Percentiles rank a stretch among this genome's conserved stretches.
phyloP scores from a whole-genome alignment of 2,797 vertebrate species.

The Petrocephalus schoutedeni region DNA sequence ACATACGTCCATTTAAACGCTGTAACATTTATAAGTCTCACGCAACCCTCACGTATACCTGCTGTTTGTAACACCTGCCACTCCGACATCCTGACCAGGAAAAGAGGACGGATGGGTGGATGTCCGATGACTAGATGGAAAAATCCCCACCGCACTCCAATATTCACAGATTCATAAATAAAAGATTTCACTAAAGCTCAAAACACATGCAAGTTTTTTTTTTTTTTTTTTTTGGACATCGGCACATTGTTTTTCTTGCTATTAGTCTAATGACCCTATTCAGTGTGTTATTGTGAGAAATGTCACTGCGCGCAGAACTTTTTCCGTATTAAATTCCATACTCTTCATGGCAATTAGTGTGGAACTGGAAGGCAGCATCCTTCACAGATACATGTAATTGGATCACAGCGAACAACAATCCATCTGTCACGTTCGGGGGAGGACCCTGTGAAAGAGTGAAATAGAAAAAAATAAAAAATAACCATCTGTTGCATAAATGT shows the following conservation, averaged over 20 bases:
- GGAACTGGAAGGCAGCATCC: conserved; percentile 31
- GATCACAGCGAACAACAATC: conserved; percentile 29
- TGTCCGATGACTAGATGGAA: not conserved
- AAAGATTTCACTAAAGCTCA: not conserved
- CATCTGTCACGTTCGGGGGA: conserved; percentile 48
- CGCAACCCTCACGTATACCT: not conserved
- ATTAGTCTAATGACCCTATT: not conserved
- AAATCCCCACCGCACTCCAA: not conserved
- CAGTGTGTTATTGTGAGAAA: not conserved
- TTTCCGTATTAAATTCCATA: conserved; percentile 24
- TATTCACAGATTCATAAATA: not conserved
- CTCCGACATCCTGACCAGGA: not conserved
- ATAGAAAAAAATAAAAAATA: conserved; percentile 34
- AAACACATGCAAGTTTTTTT: not conserved
- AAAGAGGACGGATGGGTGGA: not conserved
- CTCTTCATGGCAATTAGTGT: conserved; percentile 30
- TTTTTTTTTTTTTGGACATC: not conserved
- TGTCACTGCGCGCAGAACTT: not conserved
- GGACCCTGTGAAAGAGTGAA: conserved; percentile 35
- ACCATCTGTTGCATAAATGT: conserved; percentile 51
- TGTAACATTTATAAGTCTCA: not conserved
- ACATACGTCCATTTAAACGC: not conserved
- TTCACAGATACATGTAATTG: conserved; percentile 42
- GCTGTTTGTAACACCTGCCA: not conserved
- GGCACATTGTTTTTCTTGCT: not conserved